Base-by-base conservation (phyloP, 2,797 vertebrate species). In the Argya squamiceps region DNA sequence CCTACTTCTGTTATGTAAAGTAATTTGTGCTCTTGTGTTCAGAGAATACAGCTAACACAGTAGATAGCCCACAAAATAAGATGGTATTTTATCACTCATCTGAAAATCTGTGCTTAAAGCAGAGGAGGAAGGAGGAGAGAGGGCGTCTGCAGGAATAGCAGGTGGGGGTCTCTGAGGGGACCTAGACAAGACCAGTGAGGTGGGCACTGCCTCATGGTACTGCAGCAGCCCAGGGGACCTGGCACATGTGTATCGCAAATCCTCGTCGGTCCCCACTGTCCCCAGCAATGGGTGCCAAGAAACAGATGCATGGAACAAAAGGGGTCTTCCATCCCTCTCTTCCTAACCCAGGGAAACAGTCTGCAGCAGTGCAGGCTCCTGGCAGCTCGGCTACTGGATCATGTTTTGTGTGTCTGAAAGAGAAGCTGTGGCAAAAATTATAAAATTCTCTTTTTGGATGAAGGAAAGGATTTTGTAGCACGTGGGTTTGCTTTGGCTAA, bases 1-100 rank as follows among this genome's bases (percentile, higher is more conserved):
- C 74, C 77, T 56, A 70, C 94, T 92, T 92, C 92, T 94, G 80
- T 94, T 96, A 94, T 74, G 74, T 94, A 91, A 95, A 96, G 89
- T 96, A 94, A 95, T 95, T 95, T 88, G 77, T 67, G 90, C 94
- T 84, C 92, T 93, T 95, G 91, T 96, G 85, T 74, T 96, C 20
- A 0, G 83, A 92, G 78, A 95, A 94, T 58, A 58, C 2, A 1
- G 77, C 85, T 49, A 80, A 83, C 52, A n/a, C 1, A 0, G 80
- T 27, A 90, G 77, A 95, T n/a, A 93, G 67, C 53, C 39, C 81
- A 64, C 43, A 60, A 87, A 95, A 94, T 95, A 94, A 76, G 63
- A 84, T 50, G 47, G 82, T 87, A 92, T 64, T 87, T 55, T 90
- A 92, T 64, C 59, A 27, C 68, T 92, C 94, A 91, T 93, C 93